Evolutionary conservation across 2,797 vertebrate genomes (phyloP), one percentile per base, ranked within the genome.

Genomic region (Pampus argenteus): DNA sequence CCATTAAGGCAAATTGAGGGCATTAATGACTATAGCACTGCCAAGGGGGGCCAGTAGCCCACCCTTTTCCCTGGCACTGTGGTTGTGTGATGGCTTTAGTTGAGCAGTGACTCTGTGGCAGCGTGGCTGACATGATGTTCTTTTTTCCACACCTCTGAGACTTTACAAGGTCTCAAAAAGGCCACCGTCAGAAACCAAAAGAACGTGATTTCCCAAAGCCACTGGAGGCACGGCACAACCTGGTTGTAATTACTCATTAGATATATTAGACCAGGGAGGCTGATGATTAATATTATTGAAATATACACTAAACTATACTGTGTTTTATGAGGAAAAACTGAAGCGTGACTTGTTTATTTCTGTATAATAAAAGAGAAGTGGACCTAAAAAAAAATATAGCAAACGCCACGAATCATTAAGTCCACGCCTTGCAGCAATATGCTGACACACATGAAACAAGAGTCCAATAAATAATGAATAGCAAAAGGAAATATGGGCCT

Each of bases 1-100:
- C 92, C 91, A 94, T 95, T 95, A 94, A 90, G 92, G 89, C 91
- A 93, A 93, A 95, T 94, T 93, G 93, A 95, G 92, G 92, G 86
- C 92, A 92, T 94, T 95, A 94, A 95, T 94, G 94, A 94, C 92
- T 94, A 92, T 89, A 89, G 76, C 79, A 62, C 88, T 88, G 92
- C 91, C 90, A 88, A 81, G 71, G 82, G 87, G 86, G 78, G 82
- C 78, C 83, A 62, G 71, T 63, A 57, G 80, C 82, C 84, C 80
- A 85, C 86, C 82, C 88, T 70, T 78, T 79, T 90, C 79, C 74
- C 76, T 90, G 90, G 86, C 88, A 89, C 84, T 48, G 13, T 31
- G 76, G 79, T 79, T 72, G 56, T 60, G 70, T 90, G 90, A 88
- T 87, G 85, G 88, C 85, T 51, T 69, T 66, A 71, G 79, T 50